Percentiles rank a stretch among this genome's conserved stretches.
phyloP scores from a whole-genome alignment of 1,140 invertebrate genomes.

The Mycetomoellerius zeteki region DNA sequence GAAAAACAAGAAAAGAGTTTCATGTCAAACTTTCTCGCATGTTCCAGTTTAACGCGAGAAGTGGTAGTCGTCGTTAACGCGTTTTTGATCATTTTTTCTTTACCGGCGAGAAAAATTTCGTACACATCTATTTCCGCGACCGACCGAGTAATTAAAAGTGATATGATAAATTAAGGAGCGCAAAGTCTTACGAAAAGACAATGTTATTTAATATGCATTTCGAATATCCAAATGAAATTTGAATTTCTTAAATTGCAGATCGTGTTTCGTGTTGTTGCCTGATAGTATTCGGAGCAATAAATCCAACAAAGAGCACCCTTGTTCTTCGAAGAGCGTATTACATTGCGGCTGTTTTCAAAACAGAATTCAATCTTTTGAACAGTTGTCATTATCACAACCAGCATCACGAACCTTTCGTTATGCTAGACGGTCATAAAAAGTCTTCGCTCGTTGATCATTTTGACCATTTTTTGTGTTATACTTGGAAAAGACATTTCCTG shows the following conservation, averaged over 20 bases:
- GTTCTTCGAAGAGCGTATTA: conserved; percentile 74
- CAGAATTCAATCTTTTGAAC: conserved; percentile 80
- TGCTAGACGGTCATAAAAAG: conserved; percentile 58
- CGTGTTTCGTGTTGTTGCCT: conserved; percentile 41
- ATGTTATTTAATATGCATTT: conserved; percentile 5
- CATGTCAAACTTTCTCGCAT: conserved; percentile 73
- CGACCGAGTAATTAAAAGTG: conserved; percentile 44
- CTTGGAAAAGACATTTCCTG: conserved; percentile 25
- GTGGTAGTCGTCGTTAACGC: conserved; percentile 69
- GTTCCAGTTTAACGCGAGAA: conserved; percentile 74
- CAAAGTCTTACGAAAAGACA: conserved; percentile 16
- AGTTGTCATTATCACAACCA: conserved; percentile 78
- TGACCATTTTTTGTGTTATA: conserved; percentile 19
- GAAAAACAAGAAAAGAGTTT: conserved; percentile 69
- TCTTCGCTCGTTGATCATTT: conserved; percentile 31
- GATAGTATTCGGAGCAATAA: conserved; percentile 55
- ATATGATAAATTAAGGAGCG: conserved; percentile 32
- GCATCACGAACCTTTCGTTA: conserved; percentile 37
- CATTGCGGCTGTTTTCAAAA: conserved; percentile 81
- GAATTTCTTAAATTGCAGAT: conserved; percentile 55
- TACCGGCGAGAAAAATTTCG: conserved; percentile 55
- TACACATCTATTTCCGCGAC: conserved; percentile 36
- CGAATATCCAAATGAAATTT: conserved; percentile 49
- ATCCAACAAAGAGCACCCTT: conserved; percentile 70
- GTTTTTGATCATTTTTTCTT: conserved; percentile 74